These are phyloP conservation scores for Steatornis caripensis DNA, from an alignment of 2,113 vertebrate genomes.

Conservation along the genomic window DNA sequence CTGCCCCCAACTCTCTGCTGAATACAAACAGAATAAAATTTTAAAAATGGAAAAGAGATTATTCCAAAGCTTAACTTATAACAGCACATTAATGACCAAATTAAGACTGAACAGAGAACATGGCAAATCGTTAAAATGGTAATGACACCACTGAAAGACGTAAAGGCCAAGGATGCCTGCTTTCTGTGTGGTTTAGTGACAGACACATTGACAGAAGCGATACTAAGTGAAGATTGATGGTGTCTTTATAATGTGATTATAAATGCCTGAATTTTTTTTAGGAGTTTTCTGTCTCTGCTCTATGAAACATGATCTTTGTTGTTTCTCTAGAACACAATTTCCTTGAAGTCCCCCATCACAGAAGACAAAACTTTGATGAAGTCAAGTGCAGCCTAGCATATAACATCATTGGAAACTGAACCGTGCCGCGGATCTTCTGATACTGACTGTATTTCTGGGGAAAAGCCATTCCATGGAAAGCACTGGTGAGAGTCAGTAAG, in stretches of 20 bases:
- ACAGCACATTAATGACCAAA: background rate
- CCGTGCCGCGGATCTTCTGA: background rate
- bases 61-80: background rate
- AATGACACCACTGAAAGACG: background rate
- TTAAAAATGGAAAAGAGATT: background rate
- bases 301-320: background rate
- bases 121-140: background rate
- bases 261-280: background rate
- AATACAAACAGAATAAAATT: background rate
- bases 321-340: background rate
- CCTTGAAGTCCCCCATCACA: background rate
- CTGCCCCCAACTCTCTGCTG: background rate
- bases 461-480: background rate
- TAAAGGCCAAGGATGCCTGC: background rate
- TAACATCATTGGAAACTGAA: background rate
- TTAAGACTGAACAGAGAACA: background rate
- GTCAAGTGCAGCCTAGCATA: background rate
- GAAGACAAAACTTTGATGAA: background rate
- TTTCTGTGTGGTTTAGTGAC: background rate
- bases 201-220: background rate
- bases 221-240: background rate
- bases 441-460: background rate
- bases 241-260: background rate
- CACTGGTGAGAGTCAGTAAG: background rate
- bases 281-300: background rate